Evolutionary conservation across 2,888 invertebrate species (phyloP).

Genomic region (Aporophyla nigra): DNA sequence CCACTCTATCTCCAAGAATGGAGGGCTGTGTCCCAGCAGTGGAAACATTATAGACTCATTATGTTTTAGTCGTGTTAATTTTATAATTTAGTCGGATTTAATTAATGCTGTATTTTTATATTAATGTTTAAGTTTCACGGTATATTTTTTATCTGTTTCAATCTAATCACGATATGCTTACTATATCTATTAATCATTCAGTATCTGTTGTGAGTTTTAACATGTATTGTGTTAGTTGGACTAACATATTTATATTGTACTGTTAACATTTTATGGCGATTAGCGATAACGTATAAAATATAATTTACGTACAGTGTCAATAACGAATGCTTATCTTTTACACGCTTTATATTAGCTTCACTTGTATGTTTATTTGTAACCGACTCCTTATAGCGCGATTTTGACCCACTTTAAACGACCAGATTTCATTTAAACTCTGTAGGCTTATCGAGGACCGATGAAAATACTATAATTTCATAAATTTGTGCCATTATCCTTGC

Average conservation of each 20-base stretch:
- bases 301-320: background rate
- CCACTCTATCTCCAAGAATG: background rate
- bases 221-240: background rate
- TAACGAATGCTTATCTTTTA: background rate
- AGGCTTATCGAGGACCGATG: too few relatives aligned
- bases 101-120: background rate
- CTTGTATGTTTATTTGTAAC: too few relatives aligned
- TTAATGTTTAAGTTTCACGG: background rate
- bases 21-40: background rate
- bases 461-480: too few relatives aligned
- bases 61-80: too few relatives aligned
- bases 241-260: background rate
- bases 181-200: background rate
- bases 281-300: background rate
- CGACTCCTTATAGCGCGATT: too few relatives aligned
- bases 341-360: too few relatives aligned
- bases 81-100: background rate
- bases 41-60: background rate
- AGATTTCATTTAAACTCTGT: too few relatives aligned
- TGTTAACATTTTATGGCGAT: background rate
- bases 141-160: background rate
- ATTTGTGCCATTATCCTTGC: too few relatives aligned
- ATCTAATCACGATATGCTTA: background rate
- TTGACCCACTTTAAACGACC: too few relatives aligned
- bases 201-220: background rate